Evolutionary conservation across 2,113 vertebrate genomes (phyloP).

Genomic region (Athene noctua): DNA sequence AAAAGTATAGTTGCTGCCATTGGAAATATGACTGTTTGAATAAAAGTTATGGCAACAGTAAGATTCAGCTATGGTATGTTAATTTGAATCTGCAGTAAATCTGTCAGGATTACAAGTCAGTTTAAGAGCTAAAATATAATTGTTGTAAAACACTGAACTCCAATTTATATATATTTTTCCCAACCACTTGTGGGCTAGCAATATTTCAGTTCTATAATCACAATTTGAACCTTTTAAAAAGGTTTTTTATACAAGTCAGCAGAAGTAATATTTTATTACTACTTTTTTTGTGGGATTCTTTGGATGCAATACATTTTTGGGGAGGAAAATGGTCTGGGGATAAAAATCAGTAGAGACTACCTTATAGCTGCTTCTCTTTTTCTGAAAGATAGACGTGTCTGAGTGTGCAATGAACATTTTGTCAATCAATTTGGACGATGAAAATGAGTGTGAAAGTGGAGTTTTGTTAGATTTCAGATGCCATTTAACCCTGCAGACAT

Average conservation of each 20-base stretch:
- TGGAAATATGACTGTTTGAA: slow-evolving; percentile 37
- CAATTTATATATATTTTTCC: slow-evolving; percentile 42
- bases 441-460: background rate
- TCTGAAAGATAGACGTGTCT: background rate
- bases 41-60: slow-evolving; percentile 49
- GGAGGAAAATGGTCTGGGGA: background rate
- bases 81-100: slow-evolving; percentile 58
- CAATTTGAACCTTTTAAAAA: slow-evolving; percentile 15
- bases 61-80: slow-evolving; percentile 35
- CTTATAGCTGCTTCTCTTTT: background rate
- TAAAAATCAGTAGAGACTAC: slow-evolving; percentile 14
- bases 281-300: slow-evolving; percentile 11
- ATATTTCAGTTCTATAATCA: slow-evolving; percentile 49
- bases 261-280: slow-evolving; percentile 6
- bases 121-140: slow-evolving; percentile 49
- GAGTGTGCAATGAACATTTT: background rate
- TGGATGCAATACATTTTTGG: background rate
- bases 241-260: background rate
- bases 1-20: slow-evolving; percentile 42
- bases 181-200: background rate
- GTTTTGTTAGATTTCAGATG: background rate
- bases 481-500: background rate
- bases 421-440: background rate
- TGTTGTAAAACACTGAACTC: slow-evolving; percentile 21
- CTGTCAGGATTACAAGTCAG: background rate